Evolutionary conservation across 2,888 invertebrate genomes (phyloP), one percentile per base, ranked within the genome.

Genomic region (Masnerella sp.): DNA sequence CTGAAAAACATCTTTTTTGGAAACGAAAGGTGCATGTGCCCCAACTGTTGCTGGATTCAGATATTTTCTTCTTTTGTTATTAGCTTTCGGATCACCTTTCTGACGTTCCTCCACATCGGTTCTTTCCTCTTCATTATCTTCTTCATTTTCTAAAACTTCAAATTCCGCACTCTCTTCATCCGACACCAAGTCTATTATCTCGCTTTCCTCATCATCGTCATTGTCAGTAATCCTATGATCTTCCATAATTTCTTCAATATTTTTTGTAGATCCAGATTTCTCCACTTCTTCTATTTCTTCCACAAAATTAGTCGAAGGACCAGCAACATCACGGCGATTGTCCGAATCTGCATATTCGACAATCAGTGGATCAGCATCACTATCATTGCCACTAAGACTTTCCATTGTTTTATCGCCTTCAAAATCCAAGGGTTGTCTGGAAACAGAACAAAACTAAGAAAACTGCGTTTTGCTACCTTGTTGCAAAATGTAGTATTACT

Each of bases 1-100:
- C 9, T 22, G 43, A 12, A 22, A 43, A 43, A 43, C 22, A 22
- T 22, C 22, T n/a, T 43, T 2, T 12, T 11, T 43, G 8, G 43
- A 43, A 11, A 2, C 1, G 11, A 43, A 43, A 2, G 20, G 43
- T 22, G 22, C n/a, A 1, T 43, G 43, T n/a, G 22, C 43, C 22
- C 43, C 20, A 11, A 43, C 7, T 22, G 5, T n/a, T 8, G 11
- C 1, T n/a, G 43, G 43, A 22, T 43, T 43, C 4, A 43, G 15
- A 11, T 22, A 43, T 15, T 12, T 15, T 38, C 5, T 11, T 11
- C 15, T 15, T 11, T 14, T 15, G 14, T 38, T 5, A 14, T 38
- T 25, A 5, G 25, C 25, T 25, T n/a, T n/a, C n/a, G n/a, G n/a
- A n/a, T n/a, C n/a, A n/a, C n/a, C n/a, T n/a, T n/a, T n/a, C n/a